Conservation (phyloP, 1,140 invertebrate genomes). For the Drosophila kepulauana region DNA sequence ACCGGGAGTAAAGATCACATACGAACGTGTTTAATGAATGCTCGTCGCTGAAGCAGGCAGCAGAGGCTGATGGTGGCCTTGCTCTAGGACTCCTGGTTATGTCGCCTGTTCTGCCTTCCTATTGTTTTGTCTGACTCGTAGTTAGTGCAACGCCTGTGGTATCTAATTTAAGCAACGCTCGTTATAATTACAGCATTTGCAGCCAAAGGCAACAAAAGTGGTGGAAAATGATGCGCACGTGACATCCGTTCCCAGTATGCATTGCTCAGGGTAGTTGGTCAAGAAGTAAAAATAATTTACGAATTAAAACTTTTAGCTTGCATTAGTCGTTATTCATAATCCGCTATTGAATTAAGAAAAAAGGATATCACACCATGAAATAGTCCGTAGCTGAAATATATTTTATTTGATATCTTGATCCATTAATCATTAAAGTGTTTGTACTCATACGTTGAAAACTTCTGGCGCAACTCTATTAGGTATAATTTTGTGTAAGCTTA, state of each 20-base stretch:
- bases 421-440: background rate
- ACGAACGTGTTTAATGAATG: constrained; percentile 61
- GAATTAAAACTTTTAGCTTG: no score
- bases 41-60: constrained; percentile 50
- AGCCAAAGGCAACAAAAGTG: constrained; percentile 58
- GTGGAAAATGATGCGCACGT: constrained; percentile 79
- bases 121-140: background rate
- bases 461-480: background rate
- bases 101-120: background rate
- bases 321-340: no score
- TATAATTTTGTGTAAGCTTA: constrained; percentile 6
- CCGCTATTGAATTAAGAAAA: no score
- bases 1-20: constrained; percentile 62
- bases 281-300: background rate
- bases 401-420: no score
- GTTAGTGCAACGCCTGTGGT: constrained; percentile 14
- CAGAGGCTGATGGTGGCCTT: constrained; percentile 16
- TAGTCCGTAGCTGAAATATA: no score
- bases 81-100: background rate
- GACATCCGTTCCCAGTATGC: constrained; percentile 60
- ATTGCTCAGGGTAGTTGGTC: background rate
- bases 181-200: constrained; percentile 66
- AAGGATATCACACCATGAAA: no score
- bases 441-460: background rate
- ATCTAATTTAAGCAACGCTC: constrained; percentile 79